These are phyloP conservation scores for Saturnia japonica DNA, from an alignment of 2,888 invertebrate species.

Conservation along the genomic window DNA sequence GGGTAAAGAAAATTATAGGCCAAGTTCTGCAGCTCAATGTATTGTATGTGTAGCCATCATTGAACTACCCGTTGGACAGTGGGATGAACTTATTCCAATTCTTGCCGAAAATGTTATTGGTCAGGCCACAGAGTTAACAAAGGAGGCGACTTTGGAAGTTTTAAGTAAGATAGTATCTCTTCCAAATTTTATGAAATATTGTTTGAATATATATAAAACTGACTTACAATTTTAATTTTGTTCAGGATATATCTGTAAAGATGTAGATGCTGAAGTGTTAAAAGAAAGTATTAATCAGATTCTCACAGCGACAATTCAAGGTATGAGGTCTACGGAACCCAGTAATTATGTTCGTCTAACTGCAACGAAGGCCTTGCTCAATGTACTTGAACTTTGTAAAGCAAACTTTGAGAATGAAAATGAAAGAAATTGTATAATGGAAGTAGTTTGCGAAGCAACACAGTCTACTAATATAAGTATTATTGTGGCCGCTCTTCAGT, in stretches of 20 bases:
- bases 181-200: neutral
- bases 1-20: constrained; percentile 97
- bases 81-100: constrained; percentile 94
- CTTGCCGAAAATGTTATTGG: constrained; percentile 95
- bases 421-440: too few relatives aligned
- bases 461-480: constrained; percentile 95
- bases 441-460: constrained; percentile 99
- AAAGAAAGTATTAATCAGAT: constrained; percentile 97
- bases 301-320: constrained; percentile 98
- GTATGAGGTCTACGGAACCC: constrained; percentile 97
- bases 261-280: constrained; percentile 96
- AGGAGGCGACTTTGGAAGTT: constrained; percentile 98
- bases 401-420: constrained; percentile 99
- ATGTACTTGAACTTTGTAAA: constrained; percentile 98
- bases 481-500: constrained; percentile 97
- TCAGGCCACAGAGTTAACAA: constrained; percentile 94
- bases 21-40: constrained; percentile 99
- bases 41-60: constrained; percentile 99
- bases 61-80: constrained; percentile 95
- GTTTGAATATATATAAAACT: neutral
- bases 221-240: constrained; percentile 23
- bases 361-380: constrained; percentile 97
- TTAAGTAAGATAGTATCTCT: constrained; percentile 89
- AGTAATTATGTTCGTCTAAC: constrained; percentile 97
- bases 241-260: constrained; percentile 95